A percentile compares a stretch with the other conserved stretches of the same genome.
Conservation (phyloP, 2,888 invertebrate genomes). For the Sminthurinus aureus region DNA sequence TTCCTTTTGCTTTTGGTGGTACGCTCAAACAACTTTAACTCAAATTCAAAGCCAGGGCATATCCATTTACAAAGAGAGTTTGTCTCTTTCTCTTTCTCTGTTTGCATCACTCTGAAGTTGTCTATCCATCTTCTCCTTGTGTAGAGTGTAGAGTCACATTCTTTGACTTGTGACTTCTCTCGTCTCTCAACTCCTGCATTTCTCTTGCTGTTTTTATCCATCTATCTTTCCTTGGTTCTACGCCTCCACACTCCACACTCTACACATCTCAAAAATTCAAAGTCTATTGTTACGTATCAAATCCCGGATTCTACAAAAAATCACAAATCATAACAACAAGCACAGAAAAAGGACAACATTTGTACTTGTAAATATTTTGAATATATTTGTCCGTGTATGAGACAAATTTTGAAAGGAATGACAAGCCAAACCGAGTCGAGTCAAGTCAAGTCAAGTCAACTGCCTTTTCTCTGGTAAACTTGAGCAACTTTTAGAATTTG, state of each 20-base stretch:
- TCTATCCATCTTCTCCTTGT: neutral
- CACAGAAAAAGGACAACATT: neutral
- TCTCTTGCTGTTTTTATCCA: neutral
- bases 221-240: neutral
- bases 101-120: neutral
- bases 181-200: neutral
- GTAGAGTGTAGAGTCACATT: neutral
- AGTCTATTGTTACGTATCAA: too few species aligned
- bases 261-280: neutral
- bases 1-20: neutral
- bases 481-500: too few species aligned
- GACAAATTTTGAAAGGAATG: too few species aligned
- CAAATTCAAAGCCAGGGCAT: neutral
- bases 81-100: neutral
- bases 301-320: too few species aligned
- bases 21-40: slow-evolving; percentile 17
- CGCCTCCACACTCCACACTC: neutral
- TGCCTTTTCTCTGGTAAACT: too few species aligned
- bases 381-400: too few species aligned
- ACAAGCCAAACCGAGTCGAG: too few species aligned
- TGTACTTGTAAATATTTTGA: neutral
- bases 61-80: slow-evolving; percentile 14
- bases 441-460: too few species aligned
- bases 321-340: neutral
- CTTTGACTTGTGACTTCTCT: slow-evolving; percentile 14